Evolutionary conservation across 2,797 vertebrate species (phyloP).

Genomic region (Mycteria americana): DNA sequence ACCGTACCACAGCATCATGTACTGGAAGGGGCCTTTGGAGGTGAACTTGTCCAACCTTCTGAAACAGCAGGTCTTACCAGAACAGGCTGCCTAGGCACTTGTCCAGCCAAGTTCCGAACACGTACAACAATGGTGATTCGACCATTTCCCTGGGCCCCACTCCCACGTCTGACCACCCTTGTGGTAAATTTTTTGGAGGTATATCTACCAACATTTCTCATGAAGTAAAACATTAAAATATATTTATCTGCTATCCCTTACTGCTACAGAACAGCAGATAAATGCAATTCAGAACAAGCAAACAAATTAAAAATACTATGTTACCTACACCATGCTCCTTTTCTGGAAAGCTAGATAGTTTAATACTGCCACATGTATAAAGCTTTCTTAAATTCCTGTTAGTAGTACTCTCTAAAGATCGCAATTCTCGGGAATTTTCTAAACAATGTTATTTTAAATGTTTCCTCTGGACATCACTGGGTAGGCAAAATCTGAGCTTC

Average conservation of each 20-base stretch:
- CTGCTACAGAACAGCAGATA: background rate
- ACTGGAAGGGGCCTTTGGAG: background rate
- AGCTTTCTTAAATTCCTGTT: background rate
- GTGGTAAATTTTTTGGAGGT: fast-evolving
- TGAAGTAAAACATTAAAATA: background rate
- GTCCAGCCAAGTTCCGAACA: background rate
- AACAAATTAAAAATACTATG: background rate
- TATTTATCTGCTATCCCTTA: background rate
- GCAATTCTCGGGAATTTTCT: background rate
- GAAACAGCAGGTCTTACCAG: background rate
- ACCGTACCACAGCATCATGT: fast-evolving
- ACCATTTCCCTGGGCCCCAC: background rate
- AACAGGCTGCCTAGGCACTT: background rate
- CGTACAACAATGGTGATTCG: fast-evolving
- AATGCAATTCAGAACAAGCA: background rate
- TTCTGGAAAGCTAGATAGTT: background rate
- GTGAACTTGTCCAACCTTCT: background rate
- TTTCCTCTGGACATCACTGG: background rate
- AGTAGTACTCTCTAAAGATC: background rate
- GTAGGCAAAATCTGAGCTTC: background rate
- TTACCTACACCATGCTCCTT: background rate
- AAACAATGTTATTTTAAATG: background rate
- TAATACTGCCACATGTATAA: background rate
- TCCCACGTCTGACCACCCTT: background rate
- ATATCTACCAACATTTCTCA: background rate